Base-by-base conservation (phyloP, 1,140 invertebrate genomes). In the Carcinoscorpius rotundicauda region DNA sequence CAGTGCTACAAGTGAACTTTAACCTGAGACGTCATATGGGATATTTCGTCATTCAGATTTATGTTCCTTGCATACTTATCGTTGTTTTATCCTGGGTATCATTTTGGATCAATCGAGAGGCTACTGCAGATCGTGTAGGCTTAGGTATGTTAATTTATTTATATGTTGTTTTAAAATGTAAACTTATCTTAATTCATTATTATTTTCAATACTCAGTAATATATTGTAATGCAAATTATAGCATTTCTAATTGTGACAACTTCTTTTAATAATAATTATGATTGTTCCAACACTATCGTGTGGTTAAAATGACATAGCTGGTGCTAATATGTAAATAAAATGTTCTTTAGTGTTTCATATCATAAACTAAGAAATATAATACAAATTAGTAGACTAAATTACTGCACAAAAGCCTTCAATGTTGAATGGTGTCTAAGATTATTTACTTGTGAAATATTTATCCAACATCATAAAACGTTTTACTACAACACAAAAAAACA, bases 51-150 rank as follows among this genome's bases (percentile, higher is more conserved):
- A 76, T 82, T 51, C 80, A 82, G 71, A 80, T 81, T 57, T 82
- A 81, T 68, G 73, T 82, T 5, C 81, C 81, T 3, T 81, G 79
- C 63, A 70, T 66, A 51, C 62, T 72, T 4, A 71, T 72, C 52
- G 81, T 82, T 6, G 75, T 80, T 10, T 72, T 82, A 3, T 82
- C 80, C 3, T 83, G 81, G 81, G 80, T 83, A 3, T 78, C 80
- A 4, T 82, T 83, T 67, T 83, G 80, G 79, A 75, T 77, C 49
- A 77, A 77, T 66, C 61, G 76, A 63, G 76, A 77, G 68, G 72
- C 75, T 58, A 75, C 75, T 58, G 72, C 71, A 4, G 74, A 77
- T 66, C 63, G 73, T 64, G 70, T 72, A 6, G 71, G 71, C 10
- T 64, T 75, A 3, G 71, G 71, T 74, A 66, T 66, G 67, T 64